A percentile compares a stretch with the other conserved stretches of the same genome.
These are phyloP conservation scores for Terrapene triunguis DNA, from an alignment of 2,113 vertebrate species.

Conservation along the genomic window DNA sequence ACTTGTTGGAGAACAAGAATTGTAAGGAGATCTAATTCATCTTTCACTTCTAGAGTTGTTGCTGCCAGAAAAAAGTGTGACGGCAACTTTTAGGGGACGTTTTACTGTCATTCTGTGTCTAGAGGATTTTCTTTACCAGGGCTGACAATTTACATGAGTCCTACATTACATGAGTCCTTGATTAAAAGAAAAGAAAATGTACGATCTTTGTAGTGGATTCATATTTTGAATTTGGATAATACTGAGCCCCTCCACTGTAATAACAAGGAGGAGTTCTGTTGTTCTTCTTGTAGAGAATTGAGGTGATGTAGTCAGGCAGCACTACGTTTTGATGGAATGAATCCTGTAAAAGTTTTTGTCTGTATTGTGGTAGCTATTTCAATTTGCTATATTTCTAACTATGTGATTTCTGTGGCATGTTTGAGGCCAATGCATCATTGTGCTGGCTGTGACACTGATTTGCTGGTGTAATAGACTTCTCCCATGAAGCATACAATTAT, in stretches of 20 bases:
- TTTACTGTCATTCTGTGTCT: neutral
- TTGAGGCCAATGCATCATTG: neutral
- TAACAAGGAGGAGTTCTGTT: no score
- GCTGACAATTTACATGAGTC: neutral
- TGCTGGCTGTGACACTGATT: neutral
- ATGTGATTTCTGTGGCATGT: neutral
- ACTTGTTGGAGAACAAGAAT: neutral
- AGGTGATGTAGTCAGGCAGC: neutral
- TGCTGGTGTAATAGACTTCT: neutral
- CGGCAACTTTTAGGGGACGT: neutral
- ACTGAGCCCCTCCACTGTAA: no score
- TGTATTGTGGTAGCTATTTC: neutral
- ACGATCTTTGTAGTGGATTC: neutral
- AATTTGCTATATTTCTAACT: neutral
- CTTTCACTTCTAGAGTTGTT: neutral
- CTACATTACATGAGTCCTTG: neutral
- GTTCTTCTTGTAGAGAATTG: neutral
- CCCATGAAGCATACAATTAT: neutral
- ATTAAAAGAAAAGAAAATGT: neutral
- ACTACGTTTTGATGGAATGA: neutral
- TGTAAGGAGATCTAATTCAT: neutral
- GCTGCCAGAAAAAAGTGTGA: neutral
- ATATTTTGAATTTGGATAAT: neutral
- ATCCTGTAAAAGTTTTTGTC: neutral
- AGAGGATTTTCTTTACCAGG: fast-evolving